These are phyloP conservation scores for Eospalax fontanierii DNA, from an alignment of 2,797 vertebrate genomes.

Conservation along the genomic window DNA sequence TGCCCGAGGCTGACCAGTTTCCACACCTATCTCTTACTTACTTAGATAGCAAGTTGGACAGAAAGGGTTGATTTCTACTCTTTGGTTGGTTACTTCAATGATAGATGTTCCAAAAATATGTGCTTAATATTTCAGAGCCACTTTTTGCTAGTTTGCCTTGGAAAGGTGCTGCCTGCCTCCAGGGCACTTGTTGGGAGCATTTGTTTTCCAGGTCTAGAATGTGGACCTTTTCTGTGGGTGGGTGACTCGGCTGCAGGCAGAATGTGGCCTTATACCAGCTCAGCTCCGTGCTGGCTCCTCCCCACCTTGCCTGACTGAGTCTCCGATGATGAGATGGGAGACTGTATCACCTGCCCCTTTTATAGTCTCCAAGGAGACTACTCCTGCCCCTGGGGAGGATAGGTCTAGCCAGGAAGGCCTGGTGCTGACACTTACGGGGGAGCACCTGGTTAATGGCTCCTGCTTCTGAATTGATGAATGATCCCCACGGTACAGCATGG, in stretches of 20 bases:
- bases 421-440: not conserved
- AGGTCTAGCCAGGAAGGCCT: not conserved
- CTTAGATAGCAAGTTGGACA: not conserved
- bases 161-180: not conserved
- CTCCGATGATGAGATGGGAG: not conserved
- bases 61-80: not conserved
- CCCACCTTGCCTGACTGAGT: no score
- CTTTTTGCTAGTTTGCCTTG: fast-evolving
- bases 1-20: fast-evolving
- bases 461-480: no score
- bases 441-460: no score
- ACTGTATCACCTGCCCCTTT: not conserved
- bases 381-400: not conserved
- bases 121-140: not conserved
- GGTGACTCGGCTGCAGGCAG: not conserved
- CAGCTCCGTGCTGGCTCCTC: not conserved
- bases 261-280: not conserved
- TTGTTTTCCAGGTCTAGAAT: no score
- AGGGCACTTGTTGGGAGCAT: fast-evolving
- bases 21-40: not conserved
- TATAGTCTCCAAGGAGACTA: not conserved
- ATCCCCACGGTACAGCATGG: no score
- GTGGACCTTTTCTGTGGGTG: no score
- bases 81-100: not conserved
- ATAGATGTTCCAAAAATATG: not conserved